Conservation (phyloP, 53 echinoderm and acorn worm species). For the Zoroaster sp. region DNA sequence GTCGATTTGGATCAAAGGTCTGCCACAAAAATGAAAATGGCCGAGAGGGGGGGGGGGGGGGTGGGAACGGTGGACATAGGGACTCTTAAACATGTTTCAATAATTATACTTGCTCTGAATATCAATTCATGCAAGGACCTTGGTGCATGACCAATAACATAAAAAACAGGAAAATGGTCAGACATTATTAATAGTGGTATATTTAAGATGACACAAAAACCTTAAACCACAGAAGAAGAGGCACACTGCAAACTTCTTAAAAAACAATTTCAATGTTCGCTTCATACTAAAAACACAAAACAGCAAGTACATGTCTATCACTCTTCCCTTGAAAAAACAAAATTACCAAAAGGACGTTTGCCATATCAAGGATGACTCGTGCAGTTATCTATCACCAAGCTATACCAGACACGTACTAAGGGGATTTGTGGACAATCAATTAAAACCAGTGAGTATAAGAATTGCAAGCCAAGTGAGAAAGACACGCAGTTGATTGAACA, state of each 20-base stretch:
- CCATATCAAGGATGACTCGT: background rate
- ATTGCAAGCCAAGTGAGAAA: background rate
- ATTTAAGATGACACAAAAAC: too few species aligned
- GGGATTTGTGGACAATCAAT: background rate
- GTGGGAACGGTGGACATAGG: background rate
- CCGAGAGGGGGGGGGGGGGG: background rate
- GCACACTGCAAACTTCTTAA: too few species aligned
- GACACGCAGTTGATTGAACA: background rate
- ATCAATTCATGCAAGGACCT: background rate
- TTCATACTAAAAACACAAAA: too few species aligned
- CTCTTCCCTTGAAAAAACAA: background rate
- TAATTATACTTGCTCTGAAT: too few species aligned
- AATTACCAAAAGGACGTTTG: background rate
- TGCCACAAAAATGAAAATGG: background rate
- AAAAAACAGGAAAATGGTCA: too few species aligned
- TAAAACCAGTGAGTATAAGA: background rate
- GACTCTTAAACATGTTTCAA: background rate
- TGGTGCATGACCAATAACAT: background rate
- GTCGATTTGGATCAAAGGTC: conserved; percentile 16
- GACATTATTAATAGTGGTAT: too few species aligned
- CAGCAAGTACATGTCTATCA: too few species aligned
- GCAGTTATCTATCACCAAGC: too few species aligned
- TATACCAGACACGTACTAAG: background rate
- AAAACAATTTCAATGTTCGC: too few species aligned
- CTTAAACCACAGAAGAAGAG: too few species aligned